phyloP scores from a whole-genome alignment of 2,113 vertebrate species.

The Gnathonemus longibarbis region DNA sequence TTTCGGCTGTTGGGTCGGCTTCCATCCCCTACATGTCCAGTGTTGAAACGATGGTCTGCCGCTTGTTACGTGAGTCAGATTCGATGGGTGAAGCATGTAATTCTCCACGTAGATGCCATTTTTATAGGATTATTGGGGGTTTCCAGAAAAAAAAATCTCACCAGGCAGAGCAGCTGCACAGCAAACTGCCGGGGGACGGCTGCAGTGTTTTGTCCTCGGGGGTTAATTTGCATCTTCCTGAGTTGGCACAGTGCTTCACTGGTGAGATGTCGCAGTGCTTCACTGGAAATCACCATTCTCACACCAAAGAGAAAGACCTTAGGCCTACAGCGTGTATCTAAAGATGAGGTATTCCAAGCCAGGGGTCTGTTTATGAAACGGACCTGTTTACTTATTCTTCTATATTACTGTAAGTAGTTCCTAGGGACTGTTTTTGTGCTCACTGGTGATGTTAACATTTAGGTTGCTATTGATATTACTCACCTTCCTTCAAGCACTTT shows the following conservation, averaged over 20 bases:
- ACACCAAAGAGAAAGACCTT: neutral
- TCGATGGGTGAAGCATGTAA: slow-evolving; percentile 24
- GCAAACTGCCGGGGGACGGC: slow-evolving; percentile 24
- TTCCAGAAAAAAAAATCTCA: slow-evolving; percentile 37
- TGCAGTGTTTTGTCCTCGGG: slow-evolving; percentile 32
- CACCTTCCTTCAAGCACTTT: neutral
- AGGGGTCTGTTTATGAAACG: neutral
- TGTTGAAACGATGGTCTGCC: neutral
- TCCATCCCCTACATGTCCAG: neutral
- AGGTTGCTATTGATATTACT: neutral
- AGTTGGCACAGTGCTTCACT: neutral
- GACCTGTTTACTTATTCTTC: neutral
- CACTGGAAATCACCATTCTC: neutral
- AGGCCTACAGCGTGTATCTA: neutral
- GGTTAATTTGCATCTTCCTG: neutral
- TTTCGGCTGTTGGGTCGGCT: neutral
- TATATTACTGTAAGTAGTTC: neutral
- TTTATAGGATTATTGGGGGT: slow-evolving; percentile 33
- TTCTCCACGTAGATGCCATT: slow-evolving; percentile 33
- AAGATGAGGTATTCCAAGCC: neutral
- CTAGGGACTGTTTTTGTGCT: neutral
- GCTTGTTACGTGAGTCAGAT: slow-evolving; percentile 16
- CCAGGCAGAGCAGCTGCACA: slow-evolving; percentile 38
- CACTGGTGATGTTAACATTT: neutral
- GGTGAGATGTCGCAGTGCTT: neutral